Base-by-base conservation (phyloP, 53 echinoderm and acorn worm genomes). In the Henricia sp. region DNA sequence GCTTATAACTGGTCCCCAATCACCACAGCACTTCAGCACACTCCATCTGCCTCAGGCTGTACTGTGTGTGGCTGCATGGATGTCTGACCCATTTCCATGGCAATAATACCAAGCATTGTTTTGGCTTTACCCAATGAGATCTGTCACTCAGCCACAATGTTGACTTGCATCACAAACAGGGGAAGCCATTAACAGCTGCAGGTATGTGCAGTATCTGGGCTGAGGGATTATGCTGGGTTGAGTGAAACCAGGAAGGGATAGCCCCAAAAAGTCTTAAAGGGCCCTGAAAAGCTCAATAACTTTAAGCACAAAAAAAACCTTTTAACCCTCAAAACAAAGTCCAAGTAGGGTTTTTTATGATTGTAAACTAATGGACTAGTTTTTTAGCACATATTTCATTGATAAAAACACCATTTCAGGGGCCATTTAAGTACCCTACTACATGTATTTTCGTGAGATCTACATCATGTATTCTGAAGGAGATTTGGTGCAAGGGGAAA, bases 1-100 rank as follows among this genome's bases (percentile, higher is more conserved):
- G 19, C 38, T 4, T 70, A 65, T 35, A n/a, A 65, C 65, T 32
- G 19, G 44, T 44, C 44, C 44, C 44, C 6, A 44, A 44, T 4
- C 54, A 54, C 8, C 54, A 54, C 12, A n/a, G n/a, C 54, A 4
- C 4, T 0, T 16, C 28, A 53, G 35, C 21, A 74, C 55, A 74
- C 74, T 74, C 54, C 57, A 74, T 74, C 56, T 38, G 74, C 74
- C 74, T 57, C 13, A 30, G 74, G 74, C n/a, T n/a, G n/a, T n/a
- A n/a, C n/a, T n/a, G 74, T 26, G 27, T 21, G 20, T 24, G n/a
- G 70, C 25, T 32, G 4, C 55, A 56, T 39, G 38, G n/a, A 74
- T 57, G 38, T 38, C 19, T 55, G 55, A 36, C 57, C 57, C 56
- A 56, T 57, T 37, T 74, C 37, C 37, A 38, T 37, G 28, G n/a